Conservation (phyloP, 1,140 invertebrate genomes). For the Dreissena rostriformis region DNA sequence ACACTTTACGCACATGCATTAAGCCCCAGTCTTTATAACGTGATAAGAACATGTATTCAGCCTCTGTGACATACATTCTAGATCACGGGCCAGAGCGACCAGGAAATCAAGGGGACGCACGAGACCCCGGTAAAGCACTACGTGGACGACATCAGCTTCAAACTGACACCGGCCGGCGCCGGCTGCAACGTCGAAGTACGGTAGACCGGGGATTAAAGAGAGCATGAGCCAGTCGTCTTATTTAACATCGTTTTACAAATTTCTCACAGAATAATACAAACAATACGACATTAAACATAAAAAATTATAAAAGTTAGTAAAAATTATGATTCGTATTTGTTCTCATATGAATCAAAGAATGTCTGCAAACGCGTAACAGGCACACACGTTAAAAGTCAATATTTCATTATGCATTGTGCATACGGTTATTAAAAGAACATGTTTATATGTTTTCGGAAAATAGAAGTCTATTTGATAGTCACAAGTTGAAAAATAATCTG, state of each 20-base stretch:
- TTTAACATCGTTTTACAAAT: background rate
- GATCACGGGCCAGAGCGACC: background rate
- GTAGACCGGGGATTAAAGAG: no score
- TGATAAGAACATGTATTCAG: background rate
- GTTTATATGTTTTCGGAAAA: no score
- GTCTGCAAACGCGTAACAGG: no score
- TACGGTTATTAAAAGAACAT: no score
- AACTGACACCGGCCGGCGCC: slow-evolving; percentile 62
- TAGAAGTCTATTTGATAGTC: no score
- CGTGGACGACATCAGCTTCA: slow-evolving; percentile 79
- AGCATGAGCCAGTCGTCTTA: background rate
- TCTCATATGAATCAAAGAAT: no score
- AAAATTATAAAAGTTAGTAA: no score
- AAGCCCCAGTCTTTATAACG: background rate
- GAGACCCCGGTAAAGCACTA: slow-evolving; percentile 77
- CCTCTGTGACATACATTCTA: background rate
- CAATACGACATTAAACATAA: no score
- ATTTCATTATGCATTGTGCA: no score
- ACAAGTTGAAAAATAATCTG: no score
- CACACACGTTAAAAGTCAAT: no score
- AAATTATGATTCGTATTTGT: no score
- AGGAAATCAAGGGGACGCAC: slow-evolving; percentile 76
- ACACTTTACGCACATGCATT: background rate
- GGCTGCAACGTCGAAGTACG: slow-evolving; percentile 76
- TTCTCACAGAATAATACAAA: background rate